phyloP scores from a whole-genome alignment of 2,888 invertebrate species.

The Mythimna ferrago region DNA sequence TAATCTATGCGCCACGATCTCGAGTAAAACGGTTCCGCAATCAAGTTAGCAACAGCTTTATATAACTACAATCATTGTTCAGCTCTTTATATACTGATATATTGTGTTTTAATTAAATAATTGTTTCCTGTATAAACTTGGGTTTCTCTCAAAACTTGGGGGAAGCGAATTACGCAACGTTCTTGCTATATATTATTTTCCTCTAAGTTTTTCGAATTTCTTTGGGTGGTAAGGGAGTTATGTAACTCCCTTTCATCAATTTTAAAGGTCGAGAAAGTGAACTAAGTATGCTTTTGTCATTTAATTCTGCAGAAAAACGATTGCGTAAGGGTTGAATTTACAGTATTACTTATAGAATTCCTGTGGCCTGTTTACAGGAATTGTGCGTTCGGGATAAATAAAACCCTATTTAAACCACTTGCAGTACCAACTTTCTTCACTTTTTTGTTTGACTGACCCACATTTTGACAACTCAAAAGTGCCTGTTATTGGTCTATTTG shows the following conservation, averaged over 20 bases:
- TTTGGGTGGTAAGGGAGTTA: not conserved
- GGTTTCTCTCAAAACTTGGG: not conserved
- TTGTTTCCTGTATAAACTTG: not conserved
- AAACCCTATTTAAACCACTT: too few relatives aligned
- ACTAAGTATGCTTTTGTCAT: not conserved
- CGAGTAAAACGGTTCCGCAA: conserved; percentile 45
- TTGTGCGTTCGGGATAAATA: too few relatives aligned
- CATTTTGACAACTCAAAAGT: too few relatives aligned
- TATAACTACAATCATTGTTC: conserved; percentile 28
- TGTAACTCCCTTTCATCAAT: not conserved
- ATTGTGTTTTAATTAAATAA: conserved; percentile 8
- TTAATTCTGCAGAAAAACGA: not conserved
- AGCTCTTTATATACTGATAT: conserved; percentile 5
- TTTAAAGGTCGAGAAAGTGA: conserved; percentile 16
- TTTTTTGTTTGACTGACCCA: too few relatives aligned
- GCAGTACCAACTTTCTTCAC: too few relatives aligned
- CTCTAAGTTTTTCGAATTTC: conserved; percentile 12
- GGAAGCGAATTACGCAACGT: not conserved
- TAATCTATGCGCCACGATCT: conserved; percentile 51
- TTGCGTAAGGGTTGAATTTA: too few relatives aligned
- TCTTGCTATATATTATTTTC: not conserved
- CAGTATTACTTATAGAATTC: too few relatives aligned
- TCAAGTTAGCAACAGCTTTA: conserved; percentile 25
- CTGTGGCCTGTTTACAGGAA: too few relatives aligned
- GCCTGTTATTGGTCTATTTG: too few relatives aligned